Base-by-base conservation (phyloP, 1,140 invertebrate genomes). In the Heliconius nattereri region DNA sequence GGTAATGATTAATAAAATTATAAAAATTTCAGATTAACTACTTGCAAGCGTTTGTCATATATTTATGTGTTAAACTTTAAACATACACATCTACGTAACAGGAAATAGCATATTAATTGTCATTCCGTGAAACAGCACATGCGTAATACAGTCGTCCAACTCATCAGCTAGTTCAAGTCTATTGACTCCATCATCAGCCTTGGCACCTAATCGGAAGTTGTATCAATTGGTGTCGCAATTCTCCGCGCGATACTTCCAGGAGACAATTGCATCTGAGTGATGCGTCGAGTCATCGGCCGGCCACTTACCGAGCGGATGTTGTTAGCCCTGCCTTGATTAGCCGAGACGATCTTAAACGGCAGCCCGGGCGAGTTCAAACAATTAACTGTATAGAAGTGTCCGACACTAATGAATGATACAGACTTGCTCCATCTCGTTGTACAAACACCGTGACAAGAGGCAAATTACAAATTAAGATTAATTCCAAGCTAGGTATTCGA, bases 321-420 rank as follows among this genome's bases (percentile, higher is more conserved):
- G 91, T 94, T 92, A 94, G 92, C 91, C 87, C 88, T 83, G 87
- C 86, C 90, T 93, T 92, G 91, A 94, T 94, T 94, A 93, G 87
- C 87, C 88, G 88, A 92, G 90, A 92, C 91, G 92, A 90, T 89
- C 87, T 93, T 91, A 94, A 93, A 92, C 91, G 87, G 88, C 88
- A 90, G 87, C 84, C 84, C 87, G 90, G 84, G 86, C 91, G 89
- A 93, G 92, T 94, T 94, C 92, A 94, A 93, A 93, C 92, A 93
- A 94, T 93, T 93, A 93, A 94, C 88, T 91, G 90, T 91, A 94
- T 91, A 94, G 90, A 94, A 94, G 92, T 94, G 92, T 94, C 91
- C 92, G 91, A 92, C 92, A 90, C 91, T 92, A 94, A 94, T 94
- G 91, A 94, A 93, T 90, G 91, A 91, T 89, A 87, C 90, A 91